Conservation (phyloP, 1,140 invertebrate genomes). For the Ceratitis capitata region DNA sequence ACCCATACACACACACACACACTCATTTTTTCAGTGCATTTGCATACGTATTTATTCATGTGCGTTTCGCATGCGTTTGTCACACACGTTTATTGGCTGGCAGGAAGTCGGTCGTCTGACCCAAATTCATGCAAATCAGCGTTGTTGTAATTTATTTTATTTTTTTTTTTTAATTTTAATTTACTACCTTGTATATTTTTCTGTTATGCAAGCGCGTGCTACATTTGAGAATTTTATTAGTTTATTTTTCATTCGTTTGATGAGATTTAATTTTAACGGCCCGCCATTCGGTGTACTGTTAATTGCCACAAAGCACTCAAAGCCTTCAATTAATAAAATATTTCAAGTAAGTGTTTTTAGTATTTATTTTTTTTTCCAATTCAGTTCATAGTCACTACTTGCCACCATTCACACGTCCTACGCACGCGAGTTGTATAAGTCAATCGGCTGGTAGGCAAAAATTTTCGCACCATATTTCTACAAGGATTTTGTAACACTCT, state of each 20-base stretch:
- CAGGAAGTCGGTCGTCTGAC: slow-evolving; percentile 8
- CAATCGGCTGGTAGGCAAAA: neutral
- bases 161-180: slow-evolving; percentile 7
- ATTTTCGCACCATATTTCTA: neutral
- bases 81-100: neutral
- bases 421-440: neutral
- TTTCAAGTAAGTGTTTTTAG: neutral
- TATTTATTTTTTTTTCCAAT: neutral
- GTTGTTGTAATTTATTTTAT: neutral
- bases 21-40: neutral
- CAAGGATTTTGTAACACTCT: neutral
- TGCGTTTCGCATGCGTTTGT: slow-evolving; percentile 5
- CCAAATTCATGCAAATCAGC: neutral
- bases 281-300: neutral
- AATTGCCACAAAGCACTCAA: neutral
- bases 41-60: neutral
- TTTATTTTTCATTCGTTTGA: neutral
- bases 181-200: neutral
- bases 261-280: neutral
- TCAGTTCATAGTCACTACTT: neutral
- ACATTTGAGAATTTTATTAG: neutral
- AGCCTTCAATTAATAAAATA: neutral
- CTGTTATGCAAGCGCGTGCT: neutral
- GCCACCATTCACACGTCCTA: neutral
- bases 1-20: neutral